phyloP scores from a whole-genome alignment of 2,113 vertebrate genomes.

The Octodon degus region DNA sequence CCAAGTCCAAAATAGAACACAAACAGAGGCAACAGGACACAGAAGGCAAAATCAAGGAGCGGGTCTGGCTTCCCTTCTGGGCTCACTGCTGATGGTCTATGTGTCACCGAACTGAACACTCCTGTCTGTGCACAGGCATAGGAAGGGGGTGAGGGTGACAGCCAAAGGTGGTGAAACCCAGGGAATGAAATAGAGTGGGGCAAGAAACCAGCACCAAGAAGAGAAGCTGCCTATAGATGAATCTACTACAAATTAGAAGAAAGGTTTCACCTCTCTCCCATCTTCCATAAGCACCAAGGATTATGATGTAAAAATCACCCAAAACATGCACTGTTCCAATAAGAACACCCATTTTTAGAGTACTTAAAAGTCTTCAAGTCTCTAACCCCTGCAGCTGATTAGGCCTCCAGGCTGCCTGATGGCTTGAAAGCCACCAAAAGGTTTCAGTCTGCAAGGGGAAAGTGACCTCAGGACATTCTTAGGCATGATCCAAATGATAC shows the following conservation, averaged over 20 bases:
- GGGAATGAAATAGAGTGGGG: neutral
- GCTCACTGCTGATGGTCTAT: neutral
- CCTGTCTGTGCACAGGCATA: neutral
- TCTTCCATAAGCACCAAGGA: conserved; percentile 17
- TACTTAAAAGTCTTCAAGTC: conserved; percentile 26
- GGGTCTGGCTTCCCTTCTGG: too few species aligned
- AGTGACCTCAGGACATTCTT: neutral
- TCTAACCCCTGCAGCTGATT: neutral
- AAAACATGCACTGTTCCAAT: neutral
- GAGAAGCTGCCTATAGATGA: neutral
- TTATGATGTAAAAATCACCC: neutral
- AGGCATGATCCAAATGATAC: neutral
- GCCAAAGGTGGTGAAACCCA: neutral
- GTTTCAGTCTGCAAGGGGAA: neutral
- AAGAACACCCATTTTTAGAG: conserved; percentile 17
- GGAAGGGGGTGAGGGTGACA: neutral
- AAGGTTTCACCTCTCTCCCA: neutral
- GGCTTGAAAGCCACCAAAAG: neutral
- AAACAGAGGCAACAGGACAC: neutral
- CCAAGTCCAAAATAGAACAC: conserved; percentile 68
- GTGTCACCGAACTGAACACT: neutral
- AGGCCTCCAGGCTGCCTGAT: neutral
- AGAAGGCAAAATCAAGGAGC: neutral
- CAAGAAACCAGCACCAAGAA: neutral
- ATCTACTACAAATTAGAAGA: neutral